Percentiles rank a stretch among this genome's conserved stretches.
phyloP scores from a whole-genome alignment of 2,888 invertebrate species.

The Diplazon laetatorius region DNA sequence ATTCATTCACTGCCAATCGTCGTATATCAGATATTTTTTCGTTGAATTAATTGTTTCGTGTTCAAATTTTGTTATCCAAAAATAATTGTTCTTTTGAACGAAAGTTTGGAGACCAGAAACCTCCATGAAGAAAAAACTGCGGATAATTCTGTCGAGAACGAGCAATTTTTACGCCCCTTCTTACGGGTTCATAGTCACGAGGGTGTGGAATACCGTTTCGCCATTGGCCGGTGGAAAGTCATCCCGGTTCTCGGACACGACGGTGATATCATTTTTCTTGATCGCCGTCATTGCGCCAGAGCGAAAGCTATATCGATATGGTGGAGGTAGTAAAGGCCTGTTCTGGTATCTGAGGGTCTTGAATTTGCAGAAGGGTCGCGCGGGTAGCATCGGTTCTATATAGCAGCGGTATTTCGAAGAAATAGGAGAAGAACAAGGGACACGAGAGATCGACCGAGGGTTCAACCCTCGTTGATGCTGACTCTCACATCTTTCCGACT shows the following conservation, averaged over 20 bases:
- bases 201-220: slow-evolving; percentile 57
- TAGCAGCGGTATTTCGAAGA: slow-evolving; percentile 48
- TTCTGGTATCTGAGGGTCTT: slow-evolving; percentile 67
- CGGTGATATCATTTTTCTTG: slow-evolving; percentile 81
- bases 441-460: slow-evolving; percentile 70
- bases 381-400: slow-evolving; percentile 49
- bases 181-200: slow-evolving; percentile 36
- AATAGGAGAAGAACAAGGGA: slow-evolving; percentile 60
- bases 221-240: slow-evolving; percentile 78
- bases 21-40: too few relatives aligned
- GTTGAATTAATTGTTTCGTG: too few relatives aligned
- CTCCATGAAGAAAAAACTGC: too few relatives aligned
- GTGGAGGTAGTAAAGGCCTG: slow-evolving; percentile 74
- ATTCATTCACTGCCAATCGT: too few relatives aligned
- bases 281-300: slow-evolving; percentile 78
- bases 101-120: not conserved
- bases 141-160: slow-evolving; percentile 25
- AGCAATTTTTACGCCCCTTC: slow-evolving; percentile 46
- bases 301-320: slow-evolving; percentile 53
- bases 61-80: not conserved
- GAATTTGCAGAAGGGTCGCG: slow-evolving; percentile 58
- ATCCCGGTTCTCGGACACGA: slow-evolving; percentile 75
- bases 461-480: slow-evolving; percentile 78
- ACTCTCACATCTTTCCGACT: slow-evolving; percentile 79
- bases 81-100: not conserved